Base-by-base conservation (phyloP, 2,888 invertebrate species). In the Agonopterix heracliana region DNA sequence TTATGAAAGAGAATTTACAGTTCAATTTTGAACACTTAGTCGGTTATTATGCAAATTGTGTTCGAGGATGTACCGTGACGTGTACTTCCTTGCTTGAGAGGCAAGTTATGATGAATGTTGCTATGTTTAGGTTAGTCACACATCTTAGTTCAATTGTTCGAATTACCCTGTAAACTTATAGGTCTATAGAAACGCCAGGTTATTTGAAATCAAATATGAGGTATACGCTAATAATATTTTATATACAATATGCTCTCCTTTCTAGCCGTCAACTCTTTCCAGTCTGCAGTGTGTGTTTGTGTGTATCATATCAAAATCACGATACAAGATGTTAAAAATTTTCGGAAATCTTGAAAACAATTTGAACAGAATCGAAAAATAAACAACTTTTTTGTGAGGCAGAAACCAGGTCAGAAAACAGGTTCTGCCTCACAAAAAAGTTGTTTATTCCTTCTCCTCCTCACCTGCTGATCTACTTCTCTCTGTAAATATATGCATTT, bases 21-120 rank as follows among this genome's bases (percentile, higher is more conserved):
- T 68, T 61, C 51, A 66, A 66, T 72, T 69, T 75, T 56, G 54
- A 58, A 71, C 65, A 73, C 74, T 77, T 71, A 78, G 74, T 77
- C 75, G 56, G 79, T 79, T 81, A 85, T 81, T 82, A 85, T 86
- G 85, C 78, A 85, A 84, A 86, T 85, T 76, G 75, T 78, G 77
- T 69, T 72, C 76, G 61, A 57, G 79, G 78, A 82, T 81, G 78
- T 74, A 75, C 75, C 67, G 63, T 70, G 67, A 75, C 74, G 78
- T 77, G 76, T 79, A 79, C 70, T n/a, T 75, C 74, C 74, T 74
- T 75, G 71, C 78, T 77, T 75, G 73, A 74, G 73, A 76, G 71
- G 74, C 74, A 76, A 81, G 81, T 81, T 78, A 74, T 80, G 81
- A 82, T 81, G 76, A 79, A 81, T 81, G 38, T 40, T 17, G 40